Evolutionary conservation across 1,140 invertebrate genomes (phyloP).

Genomic region (Zaprionus africanus): DNA sequence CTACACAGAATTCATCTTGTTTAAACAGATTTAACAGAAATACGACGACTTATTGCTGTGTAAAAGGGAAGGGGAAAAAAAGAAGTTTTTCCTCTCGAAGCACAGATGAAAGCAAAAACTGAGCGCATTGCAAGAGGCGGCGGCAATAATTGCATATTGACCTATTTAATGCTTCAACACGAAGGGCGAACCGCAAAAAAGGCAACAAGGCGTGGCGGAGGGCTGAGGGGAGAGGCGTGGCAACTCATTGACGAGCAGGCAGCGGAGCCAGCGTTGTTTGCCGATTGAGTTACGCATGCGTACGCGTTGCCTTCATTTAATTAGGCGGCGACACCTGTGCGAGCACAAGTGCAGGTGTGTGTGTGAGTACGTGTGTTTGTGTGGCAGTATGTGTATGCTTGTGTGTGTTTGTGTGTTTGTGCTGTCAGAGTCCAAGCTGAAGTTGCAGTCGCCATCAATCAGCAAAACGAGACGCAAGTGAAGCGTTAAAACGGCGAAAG

Average conservation of each 20-base stretch:
- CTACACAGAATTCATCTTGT: not conserved
- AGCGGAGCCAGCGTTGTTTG: slow-evolving; percentile 38
- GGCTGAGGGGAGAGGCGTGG: not conserved
- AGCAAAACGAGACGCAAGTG: slow-evolving; percentile 70
- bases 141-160: slow-evolving; percentile 80
- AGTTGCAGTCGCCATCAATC: slow-evolving; percentile 76
- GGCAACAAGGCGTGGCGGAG: not conserved
- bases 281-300: slow-evolving; percentile 75
- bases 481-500: slow-evolving; percentile 72
- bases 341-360: slow-evolving; percentile 9
- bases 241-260: not conserved
- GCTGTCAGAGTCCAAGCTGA: slow-evolving; percentile 22
- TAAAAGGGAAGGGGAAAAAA: not conserved
- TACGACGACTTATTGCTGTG: not conserved
- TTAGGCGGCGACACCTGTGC: slow-evolving; percentile 77
- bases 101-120: slow-evolving; percentile 51
- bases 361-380: not conserved
- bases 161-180: slow-evolving; percentile 69
- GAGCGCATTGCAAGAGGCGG: slow-evolving; percentile 50
- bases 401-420: not conserved
- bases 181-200: slow-evolving; percentile 27
- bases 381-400: not conserved
- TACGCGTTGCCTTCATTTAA: slow-evolving; percentile 80
- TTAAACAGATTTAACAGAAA: not conserved
- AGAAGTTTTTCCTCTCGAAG: slow-evolving; percentile 18